Evolutionary conservation across 2,888 invertebrate species (phyloP).

Genomic region (Herminia tarsipennalis): DNA sequence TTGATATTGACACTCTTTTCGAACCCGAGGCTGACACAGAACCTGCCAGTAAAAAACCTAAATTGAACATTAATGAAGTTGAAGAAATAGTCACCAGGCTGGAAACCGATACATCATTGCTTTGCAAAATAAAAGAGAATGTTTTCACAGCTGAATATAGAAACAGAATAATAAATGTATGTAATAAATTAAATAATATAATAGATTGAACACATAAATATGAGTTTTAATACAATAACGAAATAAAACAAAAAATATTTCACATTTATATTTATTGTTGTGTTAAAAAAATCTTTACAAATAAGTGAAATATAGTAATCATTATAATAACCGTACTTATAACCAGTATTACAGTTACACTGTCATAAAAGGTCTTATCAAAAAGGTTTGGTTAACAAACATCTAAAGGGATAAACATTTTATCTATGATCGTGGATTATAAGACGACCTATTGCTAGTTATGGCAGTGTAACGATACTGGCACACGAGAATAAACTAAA

Average conservation of each 20-base stretch:
- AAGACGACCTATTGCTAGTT: constrained; percentile 21
- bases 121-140: constrained; percentile 58
- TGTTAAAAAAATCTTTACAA: constrained; percentile 85
- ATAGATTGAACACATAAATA: constrained; percentile 41
- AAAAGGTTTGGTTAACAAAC: constrained; percentile 40
- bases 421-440: constrained; percentile 16
- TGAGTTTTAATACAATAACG: constrained; percentile 19
- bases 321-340: constrained; percentile 77
- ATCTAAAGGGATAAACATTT: constrained; percentile 33
- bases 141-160: constrained; percentile 51
- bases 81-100: constrained; percentile 58
- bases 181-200: constrained; percentile 64
- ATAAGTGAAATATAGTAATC: constrained; percentile 83
- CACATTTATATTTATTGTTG: constrained; percentile 85
- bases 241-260: constrained; percentile 74
- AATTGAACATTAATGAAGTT: constrained; percentile 2
- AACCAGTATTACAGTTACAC: constrained; percentile 60
- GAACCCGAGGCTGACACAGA: constrained; percentile 56
- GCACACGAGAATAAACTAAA: constrained; percentile 67
- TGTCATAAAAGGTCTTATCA: constrained; percentile 49
- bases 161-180: constrained; percentile 56
- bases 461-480: constrained; percentile 61
- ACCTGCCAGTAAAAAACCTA: constrained; percentile 61
- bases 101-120: constrained; percentile 55
- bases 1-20: constrained; percentile 64